Evolutionary conservation across 2,113 vertebrate genomes (phyloP).

Genomic region (Oostethus manadensis): DNA sequence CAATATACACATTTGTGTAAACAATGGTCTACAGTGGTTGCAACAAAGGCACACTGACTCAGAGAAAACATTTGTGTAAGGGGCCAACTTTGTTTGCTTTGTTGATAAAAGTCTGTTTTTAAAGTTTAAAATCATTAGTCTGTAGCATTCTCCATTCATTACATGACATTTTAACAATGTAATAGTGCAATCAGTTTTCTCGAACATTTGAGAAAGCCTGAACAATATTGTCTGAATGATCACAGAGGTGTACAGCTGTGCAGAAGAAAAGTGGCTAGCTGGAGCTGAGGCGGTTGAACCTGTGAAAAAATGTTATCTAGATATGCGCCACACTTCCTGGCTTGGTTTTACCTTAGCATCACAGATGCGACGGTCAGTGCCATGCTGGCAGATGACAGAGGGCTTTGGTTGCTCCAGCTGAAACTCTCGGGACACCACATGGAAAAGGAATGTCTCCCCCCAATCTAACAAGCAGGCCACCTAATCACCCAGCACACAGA

Average conservation of each 20-base stretch:
- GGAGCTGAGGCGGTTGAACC: neutral
- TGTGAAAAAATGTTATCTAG: neutral
- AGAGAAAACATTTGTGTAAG: neutral
- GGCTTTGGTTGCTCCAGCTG: constrained; percentile 94
- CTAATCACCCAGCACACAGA: constrained; percentile 52
- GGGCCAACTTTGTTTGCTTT: no score
- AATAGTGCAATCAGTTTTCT: no score
- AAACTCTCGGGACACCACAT: constrained; percentile 89
- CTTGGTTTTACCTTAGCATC: constrained; percentile 80
- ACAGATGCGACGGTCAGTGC: constrained; percentile 88
- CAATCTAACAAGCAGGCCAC: constrained; percentile 85
- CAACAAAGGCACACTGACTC: neutral
- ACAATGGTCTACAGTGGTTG: neutral
- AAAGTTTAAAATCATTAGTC: no score
- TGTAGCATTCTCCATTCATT: no score
- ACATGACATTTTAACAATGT: no score
- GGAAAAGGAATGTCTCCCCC: constrained; percentile 91
- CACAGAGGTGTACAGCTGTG: neutral
- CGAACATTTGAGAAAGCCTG: no score
- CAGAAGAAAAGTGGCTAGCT: constrained; percentile 5
- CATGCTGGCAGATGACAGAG: constrained; percentile 88
- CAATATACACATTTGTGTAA: constrained; percentile 10
- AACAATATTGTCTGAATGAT: no score
- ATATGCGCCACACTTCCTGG: neutral
- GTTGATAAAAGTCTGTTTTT: no score